These are phyloP conservation scores for Pteropus rufus DNA, from an alignment of 2,797 vertebrate species.

Conservation along the genomic window DNA sequence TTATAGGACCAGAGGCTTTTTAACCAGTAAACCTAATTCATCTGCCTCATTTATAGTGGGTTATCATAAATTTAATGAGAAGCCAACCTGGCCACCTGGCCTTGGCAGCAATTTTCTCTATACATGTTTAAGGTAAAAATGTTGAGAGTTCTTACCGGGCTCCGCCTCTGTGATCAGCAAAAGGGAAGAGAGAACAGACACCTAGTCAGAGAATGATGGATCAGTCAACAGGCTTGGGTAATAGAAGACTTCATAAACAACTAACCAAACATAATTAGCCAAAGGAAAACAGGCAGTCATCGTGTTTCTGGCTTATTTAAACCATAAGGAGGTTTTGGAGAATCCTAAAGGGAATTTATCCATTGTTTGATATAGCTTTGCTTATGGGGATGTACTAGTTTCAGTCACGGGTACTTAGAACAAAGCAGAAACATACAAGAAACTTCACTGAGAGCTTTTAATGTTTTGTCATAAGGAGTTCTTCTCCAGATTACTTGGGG, in stretches of 20 bases:
- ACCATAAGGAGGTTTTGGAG: not conserved
- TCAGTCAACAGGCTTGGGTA: slow-evolving; percentile 85
- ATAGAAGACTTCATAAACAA: slow-evolving; percentile 36
- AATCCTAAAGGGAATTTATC: not conserved
- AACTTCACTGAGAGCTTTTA: not conserved
- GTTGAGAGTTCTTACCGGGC: slow-evolving; percentile 91
- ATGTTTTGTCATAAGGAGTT: not conserved
- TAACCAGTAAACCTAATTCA: not conserved
- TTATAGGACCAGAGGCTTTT: not conserved
- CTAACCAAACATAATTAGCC: not conserved
- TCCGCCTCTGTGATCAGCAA: slow-evolving; percentile 98
- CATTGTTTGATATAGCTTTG: not conserved
- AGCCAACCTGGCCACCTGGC: not conserved
- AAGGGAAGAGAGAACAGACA: slow-evolving; percentile 97
- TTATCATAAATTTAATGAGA: not conserved
- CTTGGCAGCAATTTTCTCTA: not conserved
- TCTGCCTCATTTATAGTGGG: not conserved
- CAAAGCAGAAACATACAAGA: not conserved
- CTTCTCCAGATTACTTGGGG: not conserved
- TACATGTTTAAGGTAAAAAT: slow-evolving; percentile 6
- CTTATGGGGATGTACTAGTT: not conserved
- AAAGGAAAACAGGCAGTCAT: not conserved
- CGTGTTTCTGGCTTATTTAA: not conserved
- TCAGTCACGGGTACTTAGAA: not conserved
- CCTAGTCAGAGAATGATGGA: slow-evolving; percentile 95